phyloP scores from a whole-genome alignment of 2,888 invertebrate genomes.

The Sinhomidia bicolor region DNA sequence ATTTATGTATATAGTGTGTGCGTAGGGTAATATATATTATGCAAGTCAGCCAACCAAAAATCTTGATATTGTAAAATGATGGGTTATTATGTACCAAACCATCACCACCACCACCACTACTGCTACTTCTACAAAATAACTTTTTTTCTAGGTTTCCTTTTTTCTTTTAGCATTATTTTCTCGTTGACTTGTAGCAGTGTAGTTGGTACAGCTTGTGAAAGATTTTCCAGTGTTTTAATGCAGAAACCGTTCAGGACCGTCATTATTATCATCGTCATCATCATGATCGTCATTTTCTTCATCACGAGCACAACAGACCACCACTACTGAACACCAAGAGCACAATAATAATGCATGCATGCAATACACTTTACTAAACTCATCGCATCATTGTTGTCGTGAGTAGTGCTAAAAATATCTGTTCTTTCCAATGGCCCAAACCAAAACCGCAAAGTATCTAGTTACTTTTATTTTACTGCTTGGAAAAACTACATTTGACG shows the following conservation, averaged over 20 bases:
- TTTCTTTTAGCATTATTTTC: no score
- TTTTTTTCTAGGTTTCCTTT: no score
- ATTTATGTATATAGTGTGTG: not conserved
- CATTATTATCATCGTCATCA: no score
- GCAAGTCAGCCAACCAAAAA: constrained; percentile 5
- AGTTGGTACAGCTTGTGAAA: not conserved
- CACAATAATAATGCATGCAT: no score
- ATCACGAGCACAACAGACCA: constrained; percentile 15
- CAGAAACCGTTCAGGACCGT: not conserved
- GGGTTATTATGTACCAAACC: not conserved
- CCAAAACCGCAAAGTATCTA: constrained; percentile 53
- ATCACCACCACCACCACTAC: not conserved
- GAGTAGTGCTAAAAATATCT: not conserved
- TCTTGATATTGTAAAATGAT: constrained; percentile 21
- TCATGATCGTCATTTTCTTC: no score
- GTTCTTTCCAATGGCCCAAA: constrained; percentile 35
- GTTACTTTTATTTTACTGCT: not conserved
- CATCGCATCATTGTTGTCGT: no score
- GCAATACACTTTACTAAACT: no score
- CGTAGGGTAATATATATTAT: no score
- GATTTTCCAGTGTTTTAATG: constrained; percentile 18
- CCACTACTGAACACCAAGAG: no score
- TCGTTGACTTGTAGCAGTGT: no score
- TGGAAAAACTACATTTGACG: not conserved
- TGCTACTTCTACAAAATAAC: not conserved